Evolutionary conservation across 2,797 vertebrate species (phyloP), one percentile per base, ranked within the genome.

Genomic region (Hoplostethus mediterraneus): DNA sequence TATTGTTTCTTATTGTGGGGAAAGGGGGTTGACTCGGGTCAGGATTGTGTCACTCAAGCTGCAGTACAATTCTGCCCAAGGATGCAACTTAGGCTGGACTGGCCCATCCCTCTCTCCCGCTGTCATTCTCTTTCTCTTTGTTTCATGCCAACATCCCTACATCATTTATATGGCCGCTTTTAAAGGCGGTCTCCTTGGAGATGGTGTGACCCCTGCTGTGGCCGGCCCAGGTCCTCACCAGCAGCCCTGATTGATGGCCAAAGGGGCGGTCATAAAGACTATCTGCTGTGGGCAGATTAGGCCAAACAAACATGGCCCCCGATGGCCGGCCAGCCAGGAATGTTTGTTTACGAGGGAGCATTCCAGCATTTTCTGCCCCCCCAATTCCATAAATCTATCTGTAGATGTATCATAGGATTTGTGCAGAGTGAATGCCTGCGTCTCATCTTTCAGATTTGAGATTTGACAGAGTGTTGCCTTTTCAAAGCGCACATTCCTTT

Each of bases 271-370:
- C 92, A 94, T 96, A 90, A 93, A 94, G 85, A 65, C 91, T 72
- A 93, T 93, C 96, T 97, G 96, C 88, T 82, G 81, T 66, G 76
- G 90, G 63, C 89, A 95, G 96, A 97, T 96, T 95, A 96, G 91
- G 76, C 80, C 83, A 81, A 86, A 89, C 94, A 95, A 95, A 94
- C 92, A 94, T 71, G 73, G 71, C 67, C 79, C 52, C 80, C 5
- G 28, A 81, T 51, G 65, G 57, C 75, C 69, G 80, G 89, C 78
- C 83, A 69, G 76, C 80, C 67, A 82, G 70, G 79, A 80, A 76
- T 80, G 79, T 80, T 67, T 84, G 64, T 85, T 81, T 77, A 72
- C 48, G 73, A 79, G 79, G 65, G 40, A 85, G 69, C 66, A 83
- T 87, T 90, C 80, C 8, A 44, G 58, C 63, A 77, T 90, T 89